Evolutionary conservation across 2,888 invertebrate species (phyloP).

Genomic region (Ormyrus rosae): DNA sequence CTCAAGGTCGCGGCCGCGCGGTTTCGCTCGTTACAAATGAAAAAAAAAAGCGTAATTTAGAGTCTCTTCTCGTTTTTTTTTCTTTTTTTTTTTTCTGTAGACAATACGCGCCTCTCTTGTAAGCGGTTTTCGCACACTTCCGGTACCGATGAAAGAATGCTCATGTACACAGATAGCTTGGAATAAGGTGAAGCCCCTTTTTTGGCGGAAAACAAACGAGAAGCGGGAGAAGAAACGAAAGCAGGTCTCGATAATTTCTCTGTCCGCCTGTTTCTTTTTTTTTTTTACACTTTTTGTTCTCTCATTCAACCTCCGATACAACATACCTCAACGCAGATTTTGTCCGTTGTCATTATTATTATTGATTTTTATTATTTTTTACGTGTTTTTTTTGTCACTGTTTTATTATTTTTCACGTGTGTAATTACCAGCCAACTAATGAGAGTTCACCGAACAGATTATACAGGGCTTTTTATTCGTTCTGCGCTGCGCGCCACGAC

Average conservation of each 20-base stretch:
- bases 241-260: slow-evolving; percentile 36
- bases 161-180: slow-evolving; percentile 47
- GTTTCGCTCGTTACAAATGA: slow-evolving; percentile 28
- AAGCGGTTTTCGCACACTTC: slow-evolving; percentile 54
- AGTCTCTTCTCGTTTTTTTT: slow-evolving; percentile 10
- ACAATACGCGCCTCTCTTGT: slow-evolving; percentile 31
- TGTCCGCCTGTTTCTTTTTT: not conserved
- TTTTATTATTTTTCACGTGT: slow-evolving; percentile 51
- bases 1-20: slow-evolving; percentile 48
- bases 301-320: slow-evolving; percentile 19
- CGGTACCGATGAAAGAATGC: slow-evolving; percentile 60
- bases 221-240: slow-evolving; percentile 12
- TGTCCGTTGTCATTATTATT: slow-evolving; percentile 44
- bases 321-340: slow-evolving; percentile 46
- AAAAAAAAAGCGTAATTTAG: slow-evolving; percentile 7
- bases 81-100: slow-evolving; percentile 11
- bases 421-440: slow-evolving; percentile 31
- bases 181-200: slow-evolving; percentile 21
- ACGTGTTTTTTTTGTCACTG: slow-evolving; percentile 39
- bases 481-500: slow-evolving; percentile 44
- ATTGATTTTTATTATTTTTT: slow-evolving; percentile 44
- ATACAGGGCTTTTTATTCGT: slow-evolving; percentile 19
- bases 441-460: slow-evolving; percentile 48
- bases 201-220: slow-evolving; percentile 13
- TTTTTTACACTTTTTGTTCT: not conserved